phyloP scores from a whole-genome alignment of 2,797 vertebrate genomes.

The Spea hammondii region DNA sequence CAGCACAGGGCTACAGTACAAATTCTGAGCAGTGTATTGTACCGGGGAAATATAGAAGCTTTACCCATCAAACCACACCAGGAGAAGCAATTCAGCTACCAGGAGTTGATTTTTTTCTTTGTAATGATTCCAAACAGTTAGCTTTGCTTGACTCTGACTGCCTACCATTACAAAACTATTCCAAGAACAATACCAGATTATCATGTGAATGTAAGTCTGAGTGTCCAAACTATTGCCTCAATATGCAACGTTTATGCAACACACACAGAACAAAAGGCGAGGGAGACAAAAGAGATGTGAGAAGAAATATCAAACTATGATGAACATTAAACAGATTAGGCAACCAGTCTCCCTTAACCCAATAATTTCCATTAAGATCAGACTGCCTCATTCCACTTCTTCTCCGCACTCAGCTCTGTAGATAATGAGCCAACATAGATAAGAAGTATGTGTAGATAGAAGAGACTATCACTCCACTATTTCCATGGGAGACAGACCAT shows the following conservation, averaged over 20 bases:
- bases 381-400: too few relatives aligned
- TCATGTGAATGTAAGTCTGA: not conserved
- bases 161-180: not conserved
- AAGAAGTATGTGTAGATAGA: too few relatives aligned
- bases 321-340: too few relatives aligned
- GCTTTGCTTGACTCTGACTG: not conserved
- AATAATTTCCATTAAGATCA: too few relatives aligned
- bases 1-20: conserved; percentile 4
- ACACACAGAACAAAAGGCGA: not conserved
- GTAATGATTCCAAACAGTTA: not conserved
- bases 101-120: not conserved
- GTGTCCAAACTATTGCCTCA: too few relatives aligned
- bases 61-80: not conserved
- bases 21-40: conserved; percentile 7
- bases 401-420: too few relatives aligned
- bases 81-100: not conserved
- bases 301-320: too few relatives aligned
- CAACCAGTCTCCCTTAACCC: too few relatives aligned
- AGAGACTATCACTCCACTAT: too few relatives aligned
- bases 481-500: too few relatives aligned
- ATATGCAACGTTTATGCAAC: too few relatives aligned
- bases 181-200: not conserved
- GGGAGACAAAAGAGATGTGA: not conserved
- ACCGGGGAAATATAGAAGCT: not conserved
- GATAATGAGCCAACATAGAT: too few relatives aligned